Evolutionary conservation across 2,888 invertebrate species (phyloP).

Genomic region (Halocaridina rubra): DNA sequence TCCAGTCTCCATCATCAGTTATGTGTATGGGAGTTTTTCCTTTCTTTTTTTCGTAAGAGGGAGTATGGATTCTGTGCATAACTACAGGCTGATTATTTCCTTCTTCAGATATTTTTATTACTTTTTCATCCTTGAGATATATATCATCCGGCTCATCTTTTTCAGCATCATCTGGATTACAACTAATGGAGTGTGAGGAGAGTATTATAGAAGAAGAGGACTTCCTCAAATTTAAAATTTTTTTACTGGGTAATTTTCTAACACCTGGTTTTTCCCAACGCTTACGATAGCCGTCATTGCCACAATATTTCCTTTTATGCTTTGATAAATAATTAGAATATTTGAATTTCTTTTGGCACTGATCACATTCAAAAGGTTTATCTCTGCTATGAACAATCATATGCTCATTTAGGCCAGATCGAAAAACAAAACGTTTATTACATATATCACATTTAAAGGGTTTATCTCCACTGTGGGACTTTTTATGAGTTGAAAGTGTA

Average conservation of each 20-base stretch:
- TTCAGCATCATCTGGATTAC: background rate
- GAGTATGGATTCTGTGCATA: background rate
- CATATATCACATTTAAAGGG: conserved; percentile 61
- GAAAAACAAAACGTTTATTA: conserved; percentile 58
- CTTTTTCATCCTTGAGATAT: conserved; percentile 1
- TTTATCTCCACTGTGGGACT: conserved; percentile 50
- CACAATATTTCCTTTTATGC: conserved; percentile 56
- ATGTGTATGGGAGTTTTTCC: conserved; percentile 33
- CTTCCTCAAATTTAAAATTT: background rate
- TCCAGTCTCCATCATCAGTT: conserved; percentile 48
- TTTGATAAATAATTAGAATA: conserved; percentile 65
- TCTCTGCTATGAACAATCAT: conserved; percentile 61
- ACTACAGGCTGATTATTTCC: conserved; percentile 26
- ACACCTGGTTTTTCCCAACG: conserved; percentile 40
- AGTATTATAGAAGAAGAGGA: background rate
- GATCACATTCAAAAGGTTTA: conserved; percentile 51
- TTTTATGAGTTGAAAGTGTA: conserved; percentile 55
- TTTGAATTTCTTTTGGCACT: conserved; percentile 60
- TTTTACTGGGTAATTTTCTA: background rate
- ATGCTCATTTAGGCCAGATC: conserved; percentile 57
- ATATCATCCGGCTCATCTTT: conserved; percentile 6
- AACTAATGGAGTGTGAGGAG: background rate
- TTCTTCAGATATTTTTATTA: too few relatives aligned
- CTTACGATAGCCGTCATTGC: conserved; percentile 49
- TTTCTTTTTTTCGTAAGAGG: conserved; percentile 1